These are phyloP conservation scores for Cyrtorhinus lividipennis DNA, from an alignment of 1,140 invertebrate species.

Conservation along the genomic window DNA sequence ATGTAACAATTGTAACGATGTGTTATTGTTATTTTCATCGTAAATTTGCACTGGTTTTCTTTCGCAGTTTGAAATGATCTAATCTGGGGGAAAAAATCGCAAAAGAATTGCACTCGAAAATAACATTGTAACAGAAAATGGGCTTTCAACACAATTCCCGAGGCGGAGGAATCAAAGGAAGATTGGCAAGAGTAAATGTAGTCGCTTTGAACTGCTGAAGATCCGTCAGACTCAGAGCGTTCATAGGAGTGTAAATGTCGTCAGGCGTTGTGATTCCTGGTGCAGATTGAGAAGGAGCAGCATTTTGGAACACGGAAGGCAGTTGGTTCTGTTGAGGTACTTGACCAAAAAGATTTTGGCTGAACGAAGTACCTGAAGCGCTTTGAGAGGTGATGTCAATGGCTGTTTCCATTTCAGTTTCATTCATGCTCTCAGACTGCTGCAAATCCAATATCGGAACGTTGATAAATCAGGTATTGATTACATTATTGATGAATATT, in stretches of 20 bases:
- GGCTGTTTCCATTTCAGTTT: background rate
- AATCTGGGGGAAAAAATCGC: too few relatives aligned
- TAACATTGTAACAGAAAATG: too few relatives aligned
- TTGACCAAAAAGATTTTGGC: background rate
- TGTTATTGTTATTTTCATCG: too few relatives aligned
- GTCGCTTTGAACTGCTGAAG: conserved; percentile 17
- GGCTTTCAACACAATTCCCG: conserved; percentile 15
- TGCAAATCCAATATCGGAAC: too few relatives aligned
- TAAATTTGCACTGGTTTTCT: too few relatives aligned
- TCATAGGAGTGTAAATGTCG: conserved; percentile 15
- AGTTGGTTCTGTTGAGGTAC: background rate
- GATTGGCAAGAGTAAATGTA: conserved; percentile 19
- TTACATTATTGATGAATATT: too few relatives aligned
- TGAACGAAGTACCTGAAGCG: background rate
- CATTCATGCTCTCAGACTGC: background rate
- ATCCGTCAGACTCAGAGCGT: conserved; percentile 19
- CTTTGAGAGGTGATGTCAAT: background rate
- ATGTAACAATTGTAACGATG: too few relatives aligned
- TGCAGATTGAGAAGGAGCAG: background rate
- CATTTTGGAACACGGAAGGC: background rate
- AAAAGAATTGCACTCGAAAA: too few relatives aligned
- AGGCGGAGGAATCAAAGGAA: conserved; percentile 19
- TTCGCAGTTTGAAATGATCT: too few relatives aligned
- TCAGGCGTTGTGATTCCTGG: background rate
- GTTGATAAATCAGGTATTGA: too few relatives aligned